Base-by-base conservation (phyloP, 2,113 vertebrate genomes). In the Malurus melanocephalus region DNA sequence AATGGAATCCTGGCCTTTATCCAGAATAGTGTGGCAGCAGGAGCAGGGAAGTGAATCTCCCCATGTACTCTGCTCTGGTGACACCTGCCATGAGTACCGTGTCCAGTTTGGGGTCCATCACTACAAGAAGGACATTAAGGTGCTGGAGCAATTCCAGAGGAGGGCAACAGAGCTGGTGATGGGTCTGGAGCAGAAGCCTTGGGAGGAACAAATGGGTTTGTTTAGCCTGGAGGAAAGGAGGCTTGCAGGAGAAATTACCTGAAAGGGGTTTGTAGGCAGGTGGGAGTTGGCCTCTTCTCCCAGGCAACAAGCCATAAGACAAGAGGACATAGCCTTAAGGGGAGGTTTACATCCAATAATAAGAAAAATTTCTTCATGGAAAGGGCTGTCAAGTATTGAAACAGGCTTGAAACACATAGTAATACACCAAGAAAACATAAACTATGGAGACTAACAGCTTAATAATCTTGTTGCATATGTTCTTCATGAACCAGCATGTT, bases 401-500 rank as follows among this genome's bases (percentile, higher is more conserved):
- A 57, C 3, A 51, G 10, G 32, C n/a, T 43, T 85, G 53, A 79
- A 88, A 67, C 16, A n/a, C 22, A 7, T 8, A 87, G 78, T 52
- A 90, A 94, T 65, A 56, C 16, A 72, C 15, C 22, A 85, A 66
- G n/a, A 79, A 88, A 81, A 65, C 11, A 42, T n/a, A 27, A 72
- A 35, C 42, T 67, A 40, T 76, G 30, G 40, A 80, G 38, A 86
- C 12, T 85, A 94, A 92, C 55, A 79, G 62, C 69, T 93, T 87
- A 85, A 86, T 82, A 88, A 93, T 74, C 61, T 76, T 49, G 11
- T 60, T 93, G 66, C 69, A 74, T 67, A 80, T 92, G 78, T 82
- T 87, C 56, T 92, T 79, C 45, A 15, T 53, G 56, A 93, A 75
- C 53, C 22, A 81, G 28, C 30, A 76, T 43, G 21, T 49, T 84